Evolutionary conservation across 2,113 vertebrate species (phyloP).

Genomic region (Otocyon megalotis): DNA sequence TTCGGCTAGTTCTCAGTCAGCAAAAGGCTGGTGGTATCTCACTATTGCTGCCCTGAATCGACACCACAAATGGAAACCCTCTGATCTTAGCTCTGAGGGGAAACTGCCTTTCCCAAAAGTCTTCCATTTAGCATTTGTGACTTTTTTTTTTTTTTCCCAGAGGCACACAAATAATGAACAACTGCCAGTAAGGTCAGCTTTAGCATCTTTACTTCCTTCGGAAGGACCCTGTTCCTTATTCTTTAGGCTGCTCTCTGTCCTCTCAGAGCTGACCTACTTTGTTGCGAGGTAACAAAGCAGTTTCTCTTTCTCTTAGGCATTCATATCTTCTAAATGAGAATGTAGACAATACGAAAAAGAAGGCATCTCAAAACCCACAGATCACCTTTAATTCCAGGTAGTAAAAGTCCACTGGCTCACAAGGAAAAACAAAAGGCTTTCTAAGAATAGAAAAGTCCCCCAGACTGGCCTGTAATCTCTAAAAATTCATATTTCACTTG

Average conservation of each 20-base stretch:
- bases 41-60: background rate
- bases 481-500: background rate
- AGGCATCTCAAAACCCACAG: background rate
- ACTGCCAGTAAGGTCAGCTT: background rate
- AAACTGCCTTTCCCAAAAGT: background rate
- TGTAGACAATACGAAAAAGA: background rate
- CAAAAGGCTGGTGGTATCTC: background rate
- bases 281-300: constrained; percentile 27
- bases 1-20: background rate
- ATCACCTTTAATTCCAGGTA: constrained; percentile 44
- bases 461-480: background rate
- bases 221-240: background rate
- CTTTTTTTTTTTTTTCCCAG: background rate
- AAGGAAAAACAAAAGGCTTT: background rate
- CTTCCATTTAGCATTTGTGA: constrained; percentile 18
- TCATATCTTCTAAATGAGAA: constrained; percentile 36
- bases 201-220: background rate
- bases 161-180: background rate
- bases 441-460: background rate
- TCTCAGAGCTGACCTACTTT: constrained; percentile 42
- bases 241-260: background rate
- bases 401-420: background rate
- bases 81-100: background rate
- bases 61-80: background rate
- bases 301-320: constrained; percentile 30